Conservation (phyloP, 1,140 invertebrate genomes). For the Calliopsis andreniformis region DNA sequence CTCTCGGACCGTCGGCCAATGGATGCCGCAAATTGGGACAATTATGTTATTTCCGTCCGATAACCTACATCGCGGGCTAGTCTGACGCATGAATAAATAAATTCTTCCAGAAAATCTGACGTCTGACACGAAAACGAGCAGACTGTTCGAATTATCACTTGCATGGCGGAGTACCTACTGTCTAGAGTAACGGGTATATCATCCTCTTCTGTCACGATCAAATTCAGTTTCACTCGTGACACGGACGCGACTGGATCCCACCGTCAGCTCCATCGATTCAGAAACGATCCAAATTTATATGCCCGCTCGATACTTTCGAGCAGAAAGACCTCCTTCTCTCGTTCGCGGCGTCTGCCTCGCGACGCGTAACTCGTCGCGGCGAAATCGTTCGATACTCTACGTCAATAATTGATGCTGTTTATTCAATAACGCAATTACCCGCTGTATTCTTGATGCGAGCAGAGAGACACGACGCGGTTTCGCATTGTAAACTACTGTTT, state of each 20-base stretch:
- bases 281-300: conserved; percentile 52
- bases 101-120: conserved; percentile 77
- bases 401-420: conserved; percentile 39
- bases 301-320: conserved; percentile 29
- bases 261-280: conserved; percentile 56
- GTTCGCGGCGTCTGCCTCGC: conserved; percentile 11
- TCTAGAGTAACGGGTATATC: conserved; percentile 64
- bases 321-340: conserved; percentile 7
- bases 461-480: conserved; percentile 18
- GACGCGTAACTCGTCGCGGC: conserved; percentile 15
- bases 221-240: conserved; percentile 62
- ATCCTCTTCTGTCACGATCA: conserved; percentile 39
- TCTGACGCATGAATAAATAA: conserved; percentile 79
- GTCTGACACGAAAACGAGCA: conserved; percentile 78
- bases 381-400: conserved; percentile 1
- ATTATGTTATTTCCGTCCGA: conserved; percentile 77
- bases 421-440: conserved; percentile 41
- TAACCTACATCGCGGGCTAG: conserved; percentile 77
- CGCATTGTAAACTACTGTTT: conserved; percentile 37
- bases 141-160: conserved; percentile 77
- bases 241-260: conserved; percentile 46
- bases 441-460: conserved; percentile 31
- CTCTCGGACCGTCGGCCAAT: conserved; percentile 46
- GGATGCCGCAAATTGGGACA: conserved; percentile 74
- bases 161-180: conserved; percentile 78